Evolutionary conservation across 2,113 vertebrate species (phyloP).

Genomic region (Microtus ochrogaster): DNA sequence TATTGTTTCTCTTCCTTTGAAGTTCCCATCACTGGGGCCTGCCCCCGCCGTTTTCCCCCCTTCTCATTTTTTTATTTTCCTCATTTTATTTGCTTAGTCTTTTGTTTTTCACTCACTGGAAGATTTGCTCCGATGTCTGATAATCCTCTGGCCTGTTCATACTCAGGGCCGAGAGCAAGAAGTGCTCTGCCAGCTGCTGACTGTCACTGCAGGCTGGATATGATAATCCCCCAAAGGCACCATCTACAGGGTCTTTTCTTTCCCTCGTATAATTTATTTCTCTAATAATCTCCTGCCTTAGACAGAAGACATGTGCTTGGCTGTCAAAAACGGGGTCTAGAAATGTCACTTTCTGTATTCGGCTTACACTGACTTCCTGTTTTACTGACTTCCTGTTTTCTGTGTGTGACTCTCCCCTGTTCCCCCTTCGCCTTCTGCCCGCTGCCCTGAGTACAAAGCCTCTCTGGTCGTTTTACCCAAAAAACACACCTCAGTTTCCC

Average conservation of each 20-base stretch:
- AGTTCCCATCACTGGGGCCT: too few species aligned
- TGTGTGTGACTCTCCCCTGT: not conserved
- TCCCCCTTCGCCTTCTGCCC: not conserved
- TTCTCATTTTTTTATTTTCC: not conserved
- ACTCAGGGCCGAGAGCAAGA: not conserved
- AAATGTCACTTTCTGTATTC: not conserved
- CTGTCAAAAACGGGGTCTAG: not conserved
- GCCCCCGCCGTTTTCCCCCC: not conserved
- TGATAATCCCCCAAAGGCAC: not conserved
- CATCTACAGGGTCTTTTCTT: not conserved
- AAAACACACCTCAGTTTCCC: not conserved
- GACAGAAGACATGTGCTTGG: not conserved
- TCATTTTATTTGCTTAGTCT: not conserved
- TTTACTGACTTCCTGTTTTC: not conserved
- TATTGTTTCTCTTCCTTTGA: not conserved
- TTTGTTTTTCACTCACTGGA: not conserved
- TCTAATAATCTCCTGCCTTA: constrained; percentile 25
- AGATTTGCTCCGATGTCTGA: not conserved
- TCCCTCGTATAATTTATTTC: not conserved
- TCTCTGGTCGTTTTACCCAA: not conserved
- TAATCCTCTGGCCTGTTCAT: not conserved
- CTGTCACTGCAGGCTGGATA: not conserved
- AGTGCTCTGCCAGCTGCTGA: not conserved
- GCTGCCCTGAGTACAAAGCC: not conserved
- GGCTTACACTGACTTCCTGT: not conserved